Percentiles rank a stretch among this genome's conserved stretches.
Evolutionary conservation across 1,140 invertebrate species (phyloP).

Genomic region (Temnothorax curvispinosus): DNA sequence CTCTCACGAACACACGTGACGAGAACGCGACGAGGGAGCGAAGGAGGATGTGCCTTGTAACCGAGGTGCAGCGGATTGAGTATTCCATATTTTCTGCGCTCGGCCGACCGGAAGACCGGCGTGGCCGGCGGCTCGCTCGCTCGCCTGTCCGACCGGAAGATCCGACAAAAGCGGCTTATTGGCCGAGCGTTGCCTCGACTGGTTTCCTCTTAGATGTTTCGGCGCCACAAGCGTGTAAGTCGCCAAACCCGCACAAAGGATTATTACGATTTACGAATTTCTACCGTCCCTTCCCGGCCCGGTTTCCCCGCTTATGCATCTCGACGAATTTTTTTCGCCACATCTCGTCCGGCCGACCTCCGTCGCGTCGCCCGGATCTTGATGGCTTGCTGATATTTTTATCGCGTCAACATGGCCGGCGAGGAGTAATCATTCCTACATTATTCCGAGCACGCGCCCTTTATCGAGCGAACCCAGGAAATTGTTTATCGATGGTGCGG

Average conservation of each 20-base stretch:
- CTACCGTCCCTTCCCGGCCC: neutral
- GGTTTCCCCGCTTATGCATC: neutral
- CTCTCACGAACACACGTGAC: constrained; percentile 2
- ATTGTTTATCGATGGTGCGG: constrained; percentile 54
- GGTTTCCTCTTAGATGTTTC: constrained; percentile 66
- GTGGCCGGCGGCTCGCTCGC: constrained; percentile 7
- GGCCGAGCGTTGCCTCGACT: constrained; percentile 76
- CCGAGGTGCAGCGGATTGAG: constrained; percentile 77
- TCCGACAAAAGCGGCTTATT: constrained; percentile 82
- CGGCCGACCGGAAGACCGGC: constrained; percentile 79
- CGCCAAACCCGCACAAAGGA: constrained; percentile 28
- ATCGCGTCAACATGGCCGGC: constrained; percentile 7
- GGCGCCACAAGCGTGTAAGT: constrained; percentile 35
- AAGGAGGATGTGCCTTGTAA: constrained; percentile 69
- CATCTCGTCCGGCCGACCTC: neutral
- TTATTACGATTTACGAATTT: constrained; percentile 73
- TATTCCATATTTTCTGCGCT: constrained; percentile 82
- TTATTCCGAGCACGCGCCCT: constrained; percentile 51
- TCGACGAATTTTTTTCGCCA: neutral
- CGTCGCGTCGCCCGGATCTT: neutral
- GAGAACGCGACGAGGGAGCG: constrained; percentile 19
- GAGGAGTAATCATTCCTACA: constrained; percentile 43
- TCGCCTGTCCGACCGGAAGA: constrained; percentile 75
- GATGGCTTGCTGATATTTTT: constrained; percentile 20
- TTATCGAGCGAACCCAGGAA: constrained; percentile 40